These are phyloP conservation scores for Silurus meridionalis DNA, from an alignment of 2,113 vertebrate species.

Conservation along the genomic window DNA sequence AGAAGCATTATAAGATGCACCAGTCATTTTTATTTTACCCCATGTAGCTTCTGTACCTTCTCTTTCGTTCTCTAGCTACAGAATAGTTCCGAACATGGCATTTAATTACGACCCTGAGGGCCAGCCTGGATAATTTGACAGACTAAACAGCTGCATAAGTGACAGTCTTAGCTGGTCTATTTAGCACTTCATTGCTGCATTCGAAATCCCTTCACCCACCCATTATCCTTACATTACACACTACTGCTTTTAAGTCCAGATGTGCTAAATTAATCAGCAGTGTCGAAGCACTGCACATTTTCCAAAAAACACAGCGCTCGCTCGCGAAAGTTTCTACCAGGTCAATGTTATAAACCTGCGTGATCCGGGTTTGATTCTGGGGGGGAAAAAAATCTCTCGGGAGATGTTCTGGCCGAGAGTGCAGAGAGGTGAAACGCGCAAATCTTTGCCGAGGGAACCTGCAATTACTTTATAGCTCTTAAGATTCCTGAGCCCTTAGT, in stretches of 20 bases:
- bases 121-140: conserved; percentile 67
- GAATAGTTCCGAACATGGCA: conserved; percentile 66
- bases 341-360: neutral
- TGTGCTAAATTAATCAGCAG: conserved; percentile 63
- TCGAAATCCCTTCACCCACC: conserved; percentile 73
- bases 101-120: conserved; percentile 70
- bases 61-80: conserved; percentile 14
- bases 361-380: neutral
- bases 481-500: conserved; percentile 90
- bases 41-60: conserved; percentile 14
- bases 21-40: conserved; percentile 17
- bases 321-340: too few species aligned
- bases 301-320: neutral
- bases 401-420: neutral
- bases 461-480: conserved; percentile 91
- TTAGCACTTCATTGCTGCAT: conserved; percentile 73
- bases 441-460: conserved; percentile 81
- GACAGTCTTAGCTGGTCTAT: conserved; percentile 74
- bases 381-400: neutral
- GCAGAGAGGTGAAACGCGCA: conserved; percentile 62
- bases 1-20: neutral
- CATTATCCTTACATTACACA: conserved; percentile 67
- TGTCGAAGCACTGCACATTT: neutral
- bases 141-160: conserved; percentile 72
- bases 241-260: conserved; percentile 54